phyloP scores from a whole-genome alignment of 2,888 invertebrate genomes.

The Lobophora halterata region DNA sequence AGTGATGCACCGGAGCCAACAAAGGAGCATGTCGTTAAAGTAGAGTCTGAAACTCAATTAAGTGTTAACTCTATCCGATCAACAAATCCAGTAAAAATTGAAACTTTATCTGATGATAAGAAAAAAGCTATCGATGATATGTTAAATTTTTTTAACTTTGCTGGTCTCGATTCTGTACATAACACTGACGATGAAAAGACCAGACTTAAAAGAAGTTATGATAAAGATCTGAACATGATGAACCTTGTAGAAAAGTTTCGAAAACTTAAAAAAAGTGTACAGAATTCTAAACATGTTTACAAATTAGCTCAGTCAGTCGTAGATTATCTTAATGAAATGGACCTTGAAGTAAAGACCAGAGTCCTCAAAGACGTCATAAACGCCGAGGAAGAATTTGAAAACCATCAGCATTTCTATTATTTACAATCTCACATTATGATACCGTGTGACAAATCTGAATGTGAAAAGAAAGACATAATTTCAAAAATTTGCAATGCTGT shows the following conservation, averaged over 20 bases:
- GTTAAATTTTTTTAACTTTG: constrained; percentile 62
- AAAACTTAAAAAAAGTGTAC: constrained; percentile 50
- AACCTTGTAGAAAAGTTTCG: constrained; percentile 48
- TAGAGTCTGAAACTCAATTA: constrained; percentile 34
- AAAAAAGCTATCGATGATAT: constrained; percentile 70
- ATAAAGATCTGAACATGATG: constrained; percentile 50
- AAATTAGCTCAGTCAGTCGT: constrained; percentile 52
- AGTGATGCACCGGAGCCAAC: constrained; percentile 25
- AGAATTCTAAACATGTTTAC: constrained; percentile 53
- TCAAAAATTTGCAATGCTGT: constrained; percentile 79
- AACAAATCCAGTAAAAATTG: constrained; percentile 19
- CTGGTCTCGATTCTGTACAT: constrained; percentile 42
- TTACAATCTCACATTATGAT: constrained; percentile 52
- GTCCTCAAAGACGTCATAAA: constrained; percentile 49
- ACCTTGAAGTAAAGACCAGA: constrained; percentile 50
- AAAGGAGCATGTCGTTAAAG: constrained; percentile 36
- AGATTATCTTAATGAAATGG: constrained; percentile 59
- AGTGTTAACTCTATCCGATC: constrained; percentile 24
- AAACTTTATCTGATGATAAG: constrained; percentile 52
- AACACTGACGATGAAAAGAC: constrained; percentile 28
- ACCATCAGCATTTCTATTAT: constrained; percentile 51
- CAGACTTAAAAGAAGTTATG: constrained; percentile 55
- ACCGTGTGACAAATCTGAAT: constrained; percentile 51
- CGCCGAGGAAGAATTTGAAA: constrained; percentile 60
- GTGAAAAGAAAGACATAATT: constrained; percentile 49